Conservation (phyloP, 2,888 invertebrate genomes). For the Xylota sylvarum region DNA sequence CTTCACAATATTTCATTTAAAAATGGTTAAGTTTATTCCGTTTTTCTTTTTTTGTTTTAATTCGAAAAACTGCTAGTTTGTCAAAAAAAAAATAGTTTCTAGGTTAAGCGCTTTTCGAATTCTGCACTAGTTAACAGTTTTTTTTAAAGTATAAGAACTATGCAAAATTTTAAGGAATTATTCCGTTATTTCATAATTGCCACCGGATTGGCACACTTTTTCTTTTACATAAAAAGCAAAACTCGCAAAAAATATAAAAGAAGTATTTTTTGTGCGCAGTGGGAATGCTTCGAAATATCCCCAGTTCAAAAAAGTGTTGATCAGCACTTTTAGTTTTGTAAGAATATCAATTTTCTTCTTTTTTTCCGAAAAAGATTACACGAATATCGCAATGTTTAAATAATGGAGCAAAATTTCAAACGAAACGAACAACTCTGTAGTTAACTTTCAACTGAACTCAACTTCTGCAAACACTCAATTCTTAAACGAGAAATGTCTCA, state of each 20-base stretch:
- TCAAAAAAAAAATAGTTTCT: conserved; percentile 13
- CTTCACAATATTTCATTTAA: conserved; percentile 74
- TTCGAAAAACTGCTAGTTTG: conserved; percentile 28
- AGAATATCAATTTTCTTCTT: conserved; percentile 35
- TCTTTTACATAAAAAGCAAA: conserved; percentile 3
- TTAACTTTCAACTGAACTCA: conserved; percentile 72
- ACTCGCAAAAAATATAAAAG: background rate
- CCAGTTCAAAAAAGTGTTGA: conserved; percentile 10
- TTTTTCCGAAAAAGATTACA: conserved; percentile 48
- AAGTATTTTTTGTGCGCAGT: conserved; percentile 11
- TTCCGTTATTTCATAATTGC: conserved; percentile 68
- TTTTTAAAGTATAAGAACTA: conserved; percentile 19
- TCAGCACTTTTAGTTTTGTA: conserved; percentile 42
- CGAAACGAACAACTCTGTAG: conserved; percentile 52
- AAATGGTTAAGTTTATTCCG: conserved; percentile 6
- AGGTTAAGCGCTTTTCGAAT: conserved; percentile 23
- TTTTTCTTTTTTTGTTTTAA: conserved; percentile 13
- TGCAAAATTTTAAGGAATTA: conserved; percentile 9
- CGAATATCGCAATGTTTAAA: conserved; percentile 9
- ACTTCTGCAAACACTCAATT: conserved; percentile 60
- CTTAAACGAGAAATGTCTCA: conserved; percentile 58
- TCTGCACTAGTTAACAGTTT: conserved; percentile 56
- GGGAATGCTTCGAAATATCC: conserved; percentile 48
- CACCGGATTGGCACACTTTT: conserved; percentile 56
- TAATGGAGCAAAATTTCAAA: background rate